Base-by-base conservation (phyloP, 2,888 invertebrate genomes). In the Cloeon dipterum region DNA sequence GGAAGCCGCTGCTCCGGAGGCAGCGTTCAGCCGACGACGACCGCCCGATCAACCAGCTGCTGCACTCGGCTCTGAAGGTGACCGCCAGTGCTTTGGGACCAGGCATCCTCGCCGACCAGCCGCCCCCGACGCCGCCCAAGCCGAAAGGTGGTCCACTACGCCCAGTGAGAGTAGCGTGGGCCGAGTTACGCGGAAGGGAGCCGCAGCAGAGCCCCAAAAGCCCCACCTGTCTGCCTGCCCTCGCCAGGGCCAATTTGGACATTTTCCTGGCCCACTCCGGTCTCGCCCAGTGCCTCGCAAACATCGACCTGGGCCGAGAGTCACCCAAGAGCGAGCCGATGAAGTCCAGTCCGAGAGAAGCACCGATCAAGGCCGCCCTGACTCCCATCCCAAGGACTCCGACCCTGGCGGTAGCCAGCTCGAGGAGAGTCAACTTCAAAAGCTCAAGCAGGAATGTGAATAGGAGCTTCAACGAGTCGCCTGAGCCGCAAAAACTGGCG, bases 21-120 rank as follows among this genome's bases (percentile, higher is more conserved):
- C 29, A 29, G n/a, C 29, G 29, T 14, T 29, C 29, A 5, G 29
- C 29, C n/a, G 29, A 29, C 13, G 29, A 29, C n/a, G 29, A 29
- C 29, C 5, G 29, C n/a, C 29, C 29, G 7, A 16, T 29, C 7
- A 29, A 29, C 7, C 29, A 16, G 7, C 29, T 29, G 13, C 29
- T 29, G 13, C 29, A 29, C 16, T 29, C 29, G 7, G 29, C 29
- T 5, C 29, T 29, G 10, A 29, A 16, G 16, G 29, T 29, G 29
- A 11, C 29, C n/a, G 29, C 29, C n/a, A 29, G 29, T 29, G 29
- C 29, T 14, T 29, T 29, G 7, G 29, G 29, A 8, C 29, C 29
- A 7, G 29, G 29, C n/a, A 14, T 29, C n/a, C 29, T 29, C 7
- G 29, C 14, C n/a, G 29, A 29, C 14, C 5, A n/a, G 5, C 7